phyloP scores from a whole-genome alignment of 2,888 invertebrate species.

The Palloptera scutellata region DNA sequence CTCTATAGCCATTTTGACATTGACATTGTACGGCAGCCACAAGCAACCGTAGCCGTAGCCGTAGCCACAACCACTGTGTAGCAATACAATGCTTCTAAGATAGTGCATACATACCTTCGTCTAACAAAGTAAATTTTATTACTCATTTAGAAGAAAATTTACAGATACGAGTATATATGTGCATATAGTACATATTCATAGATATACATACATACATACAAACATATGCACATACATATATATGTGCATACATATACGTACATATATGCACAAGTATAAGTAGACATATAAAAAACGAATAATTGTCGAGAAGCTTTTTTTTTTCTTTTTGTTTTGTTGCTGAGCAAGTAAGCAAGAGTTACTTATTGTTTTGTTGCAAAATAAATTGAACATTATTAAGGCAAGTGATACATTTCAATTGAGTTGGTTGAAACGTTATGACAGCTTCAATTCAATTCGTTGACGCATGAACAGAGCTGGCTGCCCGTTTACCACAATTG shows the following conservation, averaged over 20 bases:
- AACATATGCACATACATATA: neutral
- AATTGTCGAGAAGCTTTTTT: neutral
- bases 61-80: too few relatives aligned
- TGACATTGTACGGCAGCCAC: neutral
- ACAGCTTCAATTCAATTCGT: conserved; percentile 12
- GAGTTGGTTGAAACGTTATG: conserved; percentile 1
- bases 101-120: too few relatives aligned
- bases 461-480: neutral
- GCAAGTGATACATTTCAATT: conserved; percentile 26
- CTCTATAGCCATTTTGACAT: neutral
- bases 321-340: neutral
- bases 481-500: too few relatives aligned
- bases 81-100: too few relatives aligned
- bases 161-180: neutral
- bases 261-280: neutral
- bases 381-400: conserved; percentile 30
- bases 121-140: too few relatives aligned
- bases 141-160: neutral
- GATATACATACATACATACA: conserved; percentile 1
- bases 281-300: neutral
- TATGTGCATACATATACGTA: neutral
- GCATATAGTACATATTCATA: too few relatives aligned
- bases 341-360: too few relatives aligned
- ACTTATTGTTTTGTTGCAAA: neutral
- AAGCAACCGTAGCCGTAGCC: too few relatives aligned